Base-by-base conservation (phyloP, 2,113 vertebrate genomes). In the Centropus unirufus region DNA sequence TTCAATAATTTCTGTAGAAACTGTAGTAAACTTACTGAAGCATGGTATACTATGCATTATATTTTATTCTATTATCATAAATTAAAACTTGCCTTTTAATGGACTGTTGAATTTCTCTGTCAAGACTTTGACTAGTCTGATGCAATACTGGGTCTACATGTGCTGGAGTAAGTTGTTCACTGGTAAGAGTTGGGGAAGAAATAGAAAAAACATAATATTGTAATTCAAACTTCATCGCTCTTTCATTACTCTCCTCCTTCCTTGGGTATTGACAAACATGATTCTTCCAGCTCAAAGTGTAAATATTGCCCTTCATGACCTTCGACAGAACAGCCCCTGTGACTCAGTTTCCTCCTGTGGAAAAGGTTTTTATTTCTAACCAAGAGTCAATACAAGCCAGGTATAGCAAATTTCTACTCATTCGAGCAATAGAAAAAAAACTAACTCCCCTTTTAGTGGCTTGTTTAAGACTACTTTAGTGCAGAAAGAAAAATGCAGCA, bases 401-500 rank as follows among this genome's bases (percentile, higher is more conserved):
- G 14, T 46, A 27, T 63, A 17, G 34, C 13, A 58, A 85, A 86
- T 70, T 73, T 73, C 34, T 77, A 30, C 24, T 55, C 23, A n/a
- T 49, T 80, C n/a, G 23, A 49, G 66, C 29, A 92, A 78, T 0
- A 5, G 72, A 59, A 21, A 52, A 93, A 89, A 36, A 36, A 36
- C 36, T 92, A 89, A 67, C 8, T 36, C 86, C 12, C 18, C 15
- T 74, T 84, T 77, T 14, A 39, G 12, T 29, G 14, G 17, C 29
- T 42, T 72, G 12, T 27, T 86, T 72, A 75, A 81, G 76, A 61
- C 17, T 44, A 64, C 32, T 9, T 70, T 34, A 40, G 52, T 11
- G 44, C 15, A 75, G 44, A 61, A 86, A 89, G 59, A 90, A 92
- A 89, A 94, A 93, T 9, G 32, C 52, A 81, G 29, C 47, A 63